Evolutionary conservation across 2,888 invertebrate species (phyloP).

Genomic region (Drosophila tanythrix): DNA sequence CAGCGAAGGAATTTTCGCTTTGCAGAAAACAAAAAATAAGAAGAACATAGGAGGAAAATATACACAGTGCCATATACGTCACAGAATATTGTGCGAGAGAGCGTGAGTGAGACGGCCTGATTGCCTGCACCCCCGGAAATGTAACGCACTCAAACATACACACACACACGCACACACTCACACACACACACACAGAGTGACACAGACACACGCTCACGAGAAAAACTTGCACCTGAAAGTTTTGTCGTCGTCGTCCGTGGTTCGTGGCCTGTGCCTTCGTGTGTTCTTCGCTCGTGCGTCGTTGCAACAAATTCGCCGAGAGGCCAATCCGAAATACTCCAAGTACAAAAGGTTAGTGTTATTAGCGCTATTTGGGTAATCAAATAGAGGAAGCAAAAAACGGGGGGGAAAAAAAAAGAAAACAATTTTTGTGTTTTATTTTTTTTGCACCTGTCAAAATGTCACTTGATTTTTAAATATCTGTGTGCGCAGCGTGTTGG

Average conservation of each 20-base stretch:
- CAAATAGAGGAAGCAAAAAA: neutral
- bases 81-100: conserved; percentile 56
- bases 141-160: conserved; percentile 59
- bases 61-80: conserved; percentile 69
- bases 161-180: conserved; percentile 32
- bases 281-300: conserved; percentile 39
- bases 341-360: conserved; percentile 62
- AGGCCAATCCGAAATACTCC: conserved; percentile 46
- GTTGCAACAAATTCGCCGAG: conserved; percentile 54
- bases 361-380: conserved; percentile 38
- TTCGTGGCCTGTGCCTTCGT: conserved; percentile 54
- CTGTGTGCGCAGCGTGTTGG: conserved; percentile 58
- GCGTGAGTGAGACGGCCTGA: conserved; percentile 62
- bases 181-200: conserved; percentile 36
- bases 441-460: conserved; percentile 68
- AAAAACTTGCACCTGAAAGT: conserved; percentile 80
- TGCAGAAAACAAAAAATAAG: conserved; percentile 50
- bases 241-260: conserved; percentile 41
- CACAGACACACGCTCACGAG: conserved; percentile 47
- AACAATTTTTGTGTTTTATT: conserved; percentile 8
- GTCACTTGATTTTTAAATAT: conserved; percentile 40
- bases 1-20: conserved; percentile 68
- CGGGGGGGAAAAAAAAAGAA: neutral
- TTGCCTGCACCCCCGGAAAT: conserved; percentile 80
- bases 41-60: conserved; percentile 31